Conservation (phyloP, 2,888 invertebrate species). For the Aphodius sticticus region DNA sequence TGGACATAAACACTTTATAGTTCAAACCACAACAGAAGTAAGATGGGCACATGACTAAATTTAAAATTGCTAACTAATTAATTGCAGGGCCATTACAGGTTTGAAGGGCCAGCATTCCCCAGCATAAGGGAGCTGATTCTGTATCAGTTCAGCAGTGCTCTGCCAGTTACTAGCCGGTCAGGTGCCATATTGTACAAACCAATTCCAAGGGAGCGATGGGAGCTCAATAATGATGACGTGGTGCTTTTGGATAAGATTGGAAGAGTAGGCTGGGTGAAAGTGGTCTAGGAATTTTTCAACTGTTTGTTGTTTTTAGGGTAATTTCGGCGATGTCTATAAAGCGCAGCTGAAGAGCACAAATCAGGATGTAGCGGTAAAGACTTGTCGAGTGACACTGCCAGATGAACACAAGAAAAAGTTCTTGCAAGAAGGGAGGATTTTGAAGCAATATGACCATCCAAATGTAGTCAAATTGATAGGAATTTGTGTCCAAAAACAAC, state of each 20-base stretch:
- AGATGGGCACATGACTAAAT: conserved; percentile 43
- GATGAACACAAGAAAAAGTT: conserved; percentile 95
- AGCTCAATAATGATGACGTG: conserved; percentile 95
- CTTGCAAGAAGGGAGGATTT: conserved; percentile 92
- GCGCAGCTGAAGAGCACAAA: conserved; percentile 84
- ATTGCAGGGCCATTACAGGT: conserved; percentile 85
- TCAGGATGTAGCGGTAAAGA: conserved; percentile 94
- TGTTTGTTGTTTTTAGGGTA: conserved; percentile 73
- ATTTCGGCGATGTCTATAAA: conserved; percentile 97
- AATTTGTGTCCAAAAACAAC: conserved; percentile 97
- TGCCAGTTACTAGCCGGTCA: conserved; percentile 91
- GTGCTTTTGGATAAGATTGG: conserved; percentile 92
- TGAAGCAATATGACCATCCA: conserved; percentile 96
- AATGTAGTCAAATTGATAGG: conserved; percentile 97
- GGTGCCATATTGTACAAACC: conserved; percentile 88
- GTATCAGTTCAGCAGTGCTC: conserved; percentile 85
- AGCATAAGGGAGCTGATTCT: conserved; percentile 91
- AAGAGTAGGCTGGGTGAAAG: conserved; percentile 68
- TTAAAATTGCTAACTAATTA: background rate
- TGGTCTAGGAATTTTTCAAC: background rate
- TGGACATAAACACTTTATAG: conserved; percentile 96
- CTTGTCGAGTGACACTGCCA: conserved; percentile 91
- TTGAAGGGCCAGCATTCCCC: conserved; percentile 93
- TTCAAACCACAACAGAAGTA: conserved; percentile 92
- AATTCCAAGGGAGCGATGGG: conserved; percentile 92